phyloP scores from a whole-genome alignment of 2,888 invertebrate genomes.

The Latrodectus elegans region DNA sequence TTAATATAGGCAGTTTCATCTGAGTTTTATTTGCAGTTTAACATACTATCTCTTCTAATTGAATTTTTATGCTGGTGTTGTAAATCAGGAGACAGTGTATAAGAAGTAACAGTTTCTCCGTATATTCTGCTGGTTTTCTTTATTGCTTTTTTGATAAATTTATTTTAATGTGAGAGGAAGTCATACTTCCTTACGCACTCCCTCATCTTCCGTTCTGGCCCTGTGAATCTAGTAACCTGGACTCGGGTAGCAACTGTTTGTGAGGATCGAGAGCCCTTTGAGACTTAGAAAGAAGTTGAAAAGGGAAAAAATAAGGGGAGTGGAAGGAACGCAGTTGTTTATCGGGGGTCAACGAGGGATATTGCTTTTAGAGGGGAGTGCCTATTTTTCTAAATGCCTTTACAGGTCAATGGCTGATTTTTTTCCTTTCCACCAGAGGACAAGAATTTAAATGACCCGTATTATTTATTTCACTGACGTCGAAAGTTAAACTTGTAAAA shows the following conservation, averaged over 20 bases:
- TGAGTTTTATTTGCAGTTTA: too few relatives aligned
- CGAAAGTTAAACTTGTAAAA: not conserved
- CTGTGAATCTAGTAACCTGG: constrained; percentile 45
- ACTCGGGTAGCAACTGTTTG: constrained; percentile 34
- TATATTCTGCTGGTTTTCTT: too few relatives aligned
- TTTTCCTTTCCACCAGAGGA: not conserved
- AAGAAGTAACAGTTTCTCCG: too few relatives aligned
- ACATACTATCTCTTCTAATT: too few relatives aligned
- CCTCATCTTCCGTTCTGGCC: constrained; percentile 26
- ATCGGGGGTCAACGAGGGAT: constrained; percentile 49
- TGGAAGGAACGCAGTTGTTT: constrained; percentile 24
- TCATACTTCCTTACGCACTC: constrained; percentile 21
- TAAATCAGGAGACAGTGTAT: too few relatives aligned
- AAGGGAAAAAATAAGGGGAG: constrained; percentile 18
- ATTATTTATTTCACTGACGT: constrained; percentile 4
- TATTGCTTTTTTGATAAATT: not conserved
- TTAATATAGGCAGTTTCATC: too few relatives aligned
- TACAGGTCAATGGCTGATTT: constrained; percentile 61
- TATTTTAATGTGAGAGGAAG: not conserved
- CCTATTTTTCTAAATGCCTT: constrained; percentile 48
- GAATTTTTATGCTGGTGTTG: too few relatives aligned
- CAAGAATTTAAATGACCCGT: constrained; percentile 20
- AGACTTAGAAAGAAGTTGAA: constrained; percentile 9
- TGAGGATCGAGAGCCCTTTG: constrained; percentile 12
- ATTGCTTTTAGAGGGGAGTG: constrained; percentile 22